Base-by-base conservation (phyloP, 2,113 vertebrate species). In the Caloenas nicobarica region DNA sequence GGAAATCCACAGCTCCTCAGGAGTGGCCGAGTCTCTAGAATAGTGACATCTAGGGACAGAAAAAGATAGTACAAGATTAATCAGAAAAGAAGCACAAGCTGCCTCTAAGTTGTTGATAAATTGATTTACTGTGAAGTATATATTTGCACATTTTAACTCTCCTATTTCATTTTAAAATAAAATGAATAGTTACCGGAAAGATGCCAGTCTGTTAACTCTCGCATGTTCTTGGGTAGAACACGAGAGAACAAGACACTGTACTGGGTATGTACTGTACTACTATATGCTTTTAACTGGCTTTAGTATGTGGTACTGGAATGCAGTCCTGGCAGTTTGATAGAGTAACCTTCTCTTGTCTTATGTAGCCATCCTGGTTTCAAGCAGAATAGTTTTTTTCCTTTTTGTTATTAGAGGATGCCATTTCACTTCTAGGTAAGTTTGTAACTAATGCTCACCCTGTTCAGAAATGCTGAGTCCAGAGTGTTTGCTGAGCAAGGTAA, bases 221-320 rank as follows among this genome's bases (percentile, higher is more conserved):
- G 50, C 1, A 0, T 15, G 33, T 33, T 76, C 34, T 36, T 11
- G 6, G 15, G 48, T 21, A 36, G 62, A 57, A 50, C 3, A 6
- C 11, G 34, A 34, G 44, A 26, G 69, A 56, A 23, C 25, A 23
- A 28, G 76, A 14, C 11, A 5, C 22, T 3, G 25, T 7, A 36
- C 15, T 10, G 48, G 31, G 12, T 33, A 5, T 12, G 24, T 40
- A 2, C 53, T 38, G 31, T 10, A 4, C 24, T 42, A 8, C 33
- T 53, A 19, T 11, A 19, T 21, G 16, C 42, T 56, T 50, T 8
- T 34, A 33, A 10, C 26, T 13, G 44, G 34, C 21, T 60, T 23
- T 40, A 16, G 22, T 15, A 16, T 21, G 19, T 25, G 25, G 19
- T 3, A 26, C 25, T 3, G 24, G 28, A 36, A 29, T 15, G 53